A percentile compares a stretch with the other conserved stretches of the same genome.
Evolutionary conservation across 2,797 vertebrate species (phyloP).

Genomic region (Saxicola maurus): DNA sequence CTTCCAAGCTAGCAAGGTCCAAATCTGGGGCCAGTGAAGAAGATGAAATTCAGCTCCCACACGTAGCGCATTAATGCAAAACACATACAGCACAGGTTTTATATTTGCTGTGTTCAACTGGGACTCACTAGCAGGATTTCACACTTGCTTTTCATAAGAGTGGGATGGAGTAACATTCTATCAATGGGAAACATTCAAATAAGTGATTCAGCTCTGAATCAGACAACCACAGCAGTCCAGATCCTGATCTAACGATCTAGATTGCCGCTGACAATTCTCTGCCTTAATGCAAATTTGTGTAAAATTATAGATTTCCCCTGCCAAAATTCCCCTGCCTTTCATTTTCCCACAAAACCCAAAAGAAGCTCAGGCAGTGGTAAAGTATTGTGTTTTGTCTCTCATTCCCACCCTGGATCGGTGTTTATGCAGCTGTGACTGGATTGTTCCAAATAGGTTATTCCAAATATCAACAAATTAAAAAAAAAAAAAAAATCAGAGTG

Average conservation of each 20-base stretch:
- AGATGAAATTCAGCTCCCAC: neutral
- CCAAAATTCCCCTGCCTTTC: neutral
- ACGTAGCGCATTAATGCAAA: rapidly evolving
- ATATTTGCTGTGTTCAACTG: neutral
- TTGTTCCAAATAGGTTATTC: neutral
- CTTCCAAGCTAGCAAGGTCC: slow-evolving; percentile 4
- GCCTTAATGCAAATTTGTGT: neutral
- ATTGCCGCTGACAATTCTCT: neutral
- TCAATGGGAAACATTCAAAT: neutral
- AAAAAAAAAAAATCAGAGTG: neutral
- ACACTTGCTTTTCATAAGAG: neutral
- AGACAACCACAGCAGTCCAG: neutral
- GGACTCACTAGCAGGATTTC: neutral
- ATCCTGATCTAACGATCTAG: neutral
- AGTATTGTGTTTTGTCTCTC: neutral
- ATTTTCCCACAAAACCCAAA: neutral
- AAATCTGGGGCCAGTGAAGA: neutral
- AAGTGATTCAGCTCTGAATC: neutral
- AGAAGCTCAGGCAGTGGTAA: neutral
- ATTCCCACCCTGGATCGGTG: neutral
- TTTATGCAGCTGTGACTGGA: neutral
- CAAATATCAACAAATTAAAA: neutral
- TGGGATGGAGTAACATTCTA: neutral
- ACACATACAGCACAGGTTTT: rapidly evolving
- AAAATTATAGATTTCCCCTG: neutral